Evolutionary conservation across 1,140 invertebrate species (phyloP).

Genomic region (Acromyrmex charruanus): DNA sequence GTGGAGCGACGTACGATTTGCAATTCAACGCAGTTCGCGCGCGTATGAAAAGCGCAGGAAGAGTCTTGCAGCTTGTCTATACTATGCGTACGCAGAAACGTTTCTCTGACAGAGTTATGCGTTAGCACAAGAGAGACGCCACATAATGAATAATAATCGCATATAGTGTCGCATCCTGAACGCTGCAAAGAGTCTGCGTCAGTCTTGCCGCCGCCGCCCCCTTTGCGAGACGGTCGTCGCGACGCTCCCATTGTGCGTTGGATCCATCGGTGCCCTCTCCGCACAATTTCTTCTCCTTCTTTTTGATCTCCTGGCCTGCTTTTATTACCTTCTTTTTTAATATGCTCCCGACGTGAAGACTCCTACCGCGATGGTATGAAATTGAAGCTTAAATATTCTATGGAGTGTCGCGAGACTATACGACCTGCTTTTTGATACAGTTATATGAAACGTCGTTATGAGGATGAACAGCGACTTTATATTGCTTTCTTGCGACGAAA

Average conservation of each 20-base stretch:
- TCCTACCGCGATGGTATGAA: constrained; percentile 82
- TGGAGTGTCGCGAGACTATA: constrained; percentile 78
- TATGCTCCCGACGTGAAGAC: constrained; percentile 68
- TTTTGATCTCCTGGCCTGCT: constrained; percentile 64
- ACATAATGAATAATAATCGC: constrained; percentile 86
- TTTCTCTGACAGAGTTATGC: constrained; percentile 14
- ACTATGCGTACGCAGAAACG: constrained; percentile 35
- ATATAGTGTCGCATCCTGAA: constrained; percentile 66
- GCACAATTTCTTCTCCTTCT: constrained; percentile 81
- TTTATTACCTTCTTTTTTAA: constrained; percentile 83
- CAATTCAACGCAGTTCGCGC: constrained; percentile 76
- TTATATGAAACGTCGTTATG: constrained; percentile 81
- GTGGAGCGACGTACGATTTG: constrained; percentile 69
- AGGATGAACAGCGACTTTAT: constrained; percentile 73
- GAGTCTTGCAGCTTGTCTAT: constrained; percentile 31
- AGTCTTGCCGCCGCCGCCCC: constrained; percentile 6
- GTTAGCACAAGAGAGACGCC: constrained; percentile 69
- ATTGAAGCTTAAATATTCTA: constrained; percentile 87
- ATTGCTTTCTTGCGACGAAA: constrained; percentile 72
- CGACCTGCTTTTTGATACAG: constrained; percentile 75
- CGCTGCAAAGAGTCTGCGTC: constrained; percentile 31
- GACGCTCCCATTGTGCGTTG: constrained; percentile 60
- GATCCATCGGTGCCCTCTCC: constrained; percentile 79
- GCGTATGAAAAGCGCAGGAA: constrained; percentile 51
- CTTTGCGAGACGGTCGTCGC: constrained; percentile 48